Conservation (phyloP, 2,113 vertebrate species). For the Pelobates fuscus region DNA sequence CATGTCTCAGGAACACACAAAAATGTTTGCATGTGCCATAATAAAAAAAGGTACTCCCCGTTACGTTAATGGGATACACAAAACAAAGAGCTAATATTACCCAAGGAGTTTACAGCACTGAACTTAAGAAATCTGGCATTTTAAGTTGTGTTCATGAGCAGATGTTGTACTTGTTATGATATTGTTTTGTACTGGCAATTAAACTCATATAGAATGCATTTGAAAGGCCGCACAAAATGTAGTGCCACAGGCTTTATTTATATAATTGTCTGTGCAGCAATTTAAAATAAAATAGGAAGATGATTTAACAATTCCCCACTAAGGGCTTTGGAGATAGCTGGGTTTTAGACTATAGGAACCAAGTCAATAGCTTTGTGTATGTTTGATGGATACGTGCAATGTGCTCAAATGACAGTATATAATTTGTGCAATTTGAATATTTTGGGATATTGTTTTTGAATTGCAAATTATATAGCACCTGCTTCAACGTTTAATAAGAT, state of each 20-base stretch:
- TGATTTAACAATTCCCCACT: background rate
- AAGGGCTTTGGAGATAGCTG: too few species aligned
- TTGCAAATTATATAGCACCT: too few species aligned
- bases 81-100: conserved; percentile 30
- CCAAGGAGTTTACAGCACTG: conserved; percentile 25
- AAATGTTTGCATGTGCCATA: conserved; percentile 1
- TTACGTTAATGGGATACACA: background rate
- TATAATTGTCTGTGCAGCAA: conserved; percentile 20
- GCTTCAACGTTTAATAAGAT: too few species aligned
- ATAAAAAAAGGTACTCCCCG: conserved; percentile 7
- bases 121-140: conserved; percentile 20
- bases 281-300: conserved; percentile 16
- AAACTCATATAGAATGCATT: background rate
- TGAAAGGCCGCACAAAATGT: conserved; percentile 27
- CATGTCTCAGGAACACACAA: conserved; percentile 16
- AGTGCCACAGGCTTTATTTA: background rate
- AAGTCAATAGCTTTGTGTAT: too few species aligned
- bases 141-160: conserved; percentile 39
- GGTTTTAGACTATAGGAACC: too few species aligned
- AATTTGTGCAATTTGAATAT: too few species aligned
- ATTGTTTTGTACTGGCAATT: conserved; percentile 21
- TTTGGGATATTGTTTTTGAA: too few species aligned
- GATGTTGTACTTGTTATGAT: conserved; percentile 37
- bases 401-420: too few species aligned
- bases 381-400: too few species aligned